phyloP scores from a whole-genome alignment of 2,797 vertebrate species.

The Onychomys torridus region DNA sequence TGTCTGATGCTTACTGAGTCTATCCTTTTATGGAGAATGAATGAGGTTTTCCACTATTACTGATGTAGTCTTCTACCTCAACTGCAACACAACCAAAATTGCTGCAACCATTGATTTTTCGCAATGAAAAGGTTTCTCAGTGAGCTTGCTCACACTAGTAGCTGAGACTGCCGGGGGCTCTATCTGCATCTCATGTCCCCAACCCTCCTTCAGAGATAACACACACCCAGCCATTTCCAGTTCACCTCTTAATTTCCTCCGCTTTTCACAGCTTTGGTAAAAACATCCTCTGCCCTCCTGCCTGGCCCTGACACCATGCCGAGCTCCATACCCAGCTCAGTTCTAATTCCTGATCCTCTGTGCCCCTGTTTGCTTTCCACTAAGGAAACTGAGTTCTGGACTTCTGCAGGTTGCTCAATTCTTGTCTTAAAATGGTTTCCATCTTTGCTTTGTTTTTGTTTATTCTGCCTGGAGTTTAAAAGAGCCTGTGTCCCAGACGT shows the following conservation, averaged over 20 bases:
- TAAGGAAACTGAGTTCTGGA: neutral
- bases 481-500: neutral
- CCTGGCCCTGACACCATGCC: neutral
- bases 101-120: neutral
- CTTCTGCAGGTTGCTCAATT: neutral
- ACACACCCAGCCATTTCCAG: accelerated
- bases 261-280: neutral
- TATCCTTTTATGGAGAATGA: neutral
- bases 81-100: neutral
- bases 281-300: neutral
- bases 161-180: neutral
- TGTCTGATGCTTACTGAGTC: neutral
- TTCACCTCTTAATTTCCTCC: neutral
- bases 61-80: conserved; percentile 14
- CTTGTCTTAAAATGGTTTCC: neutral
- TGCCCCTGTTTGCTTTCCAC: neutral
- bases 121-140: neutral
- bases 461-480: neutral
- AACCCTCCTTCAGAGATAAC: neutral
- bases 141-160: neutral
- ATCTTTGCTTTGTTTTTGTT: neutral
- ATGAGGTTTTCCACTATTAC: neutral
- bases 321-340: neutral
- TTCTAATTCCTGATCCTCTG: neutral
- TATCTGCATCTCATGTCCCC: neutral